These are phyloP conservation scores for Gymnarchus niloticus DNA, from an alignment of 2,113 vertebrate species.

Conservation along the genomic window DNA sequence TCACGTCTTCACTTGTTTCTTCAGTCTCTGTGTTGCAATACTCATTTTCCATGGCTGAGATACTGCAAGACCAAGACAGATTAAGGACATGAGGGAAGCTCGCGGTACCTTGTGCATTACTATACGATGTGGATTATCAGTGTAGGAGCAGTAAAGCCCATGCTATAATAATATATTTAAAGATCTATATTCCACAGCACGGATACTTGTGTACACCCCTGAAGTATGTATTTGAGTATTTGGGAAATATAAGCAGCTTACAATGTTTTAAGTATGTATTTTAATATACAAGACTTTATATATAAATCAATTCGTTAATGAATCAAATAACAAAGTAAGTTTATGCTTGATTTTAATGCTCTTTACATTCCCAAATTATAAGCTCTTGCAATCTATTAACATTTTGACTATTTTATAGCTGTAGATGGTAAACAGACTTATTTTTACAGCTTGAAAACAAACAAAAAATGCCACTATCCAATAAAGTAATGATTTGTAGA, in stretches of 20 bases:
- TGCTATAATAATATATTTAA: too few species aligned
- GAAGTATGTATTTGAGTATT: too few species aligned
- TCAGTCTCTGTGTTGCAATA: neutral
- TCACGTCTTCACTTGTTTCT: neutral
- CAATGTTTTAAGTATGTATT: too few species aligned
- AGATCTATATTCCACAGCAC: too few species aligned
- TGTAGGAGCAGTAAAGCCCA: too few species aligned
- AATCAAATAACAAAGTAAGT: neutral
- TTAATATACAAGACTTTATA: neutral
- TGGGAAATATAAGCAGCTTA: too few species aligned
- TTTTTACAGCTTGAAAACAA: conserved; percentile 9
- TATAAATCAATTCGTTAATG: neutral
- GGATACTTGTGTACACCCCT: too few species aligned
- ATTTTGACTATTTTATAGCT: neutral
- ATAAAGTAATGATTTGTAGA: neutral
- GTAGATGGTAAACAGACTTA: neutral
- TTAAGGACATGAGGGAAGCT: too few species aligned
- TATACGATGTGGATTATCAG: too few species aligned
- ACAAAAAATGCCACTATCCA: neutral
- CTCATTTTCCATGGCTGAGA: neutral
- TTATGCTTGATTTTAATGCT: neutral
- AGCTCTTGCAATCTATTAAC: neutral
- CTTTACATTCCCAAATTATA: neutral
- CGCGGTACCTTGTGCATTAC: too few species aligned
- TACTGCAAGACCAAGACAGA: neutral